Evolutionary conservation across 1,140 invertebrate species (phyloP).

Genomic region (Hetaerina americana): DNA sequence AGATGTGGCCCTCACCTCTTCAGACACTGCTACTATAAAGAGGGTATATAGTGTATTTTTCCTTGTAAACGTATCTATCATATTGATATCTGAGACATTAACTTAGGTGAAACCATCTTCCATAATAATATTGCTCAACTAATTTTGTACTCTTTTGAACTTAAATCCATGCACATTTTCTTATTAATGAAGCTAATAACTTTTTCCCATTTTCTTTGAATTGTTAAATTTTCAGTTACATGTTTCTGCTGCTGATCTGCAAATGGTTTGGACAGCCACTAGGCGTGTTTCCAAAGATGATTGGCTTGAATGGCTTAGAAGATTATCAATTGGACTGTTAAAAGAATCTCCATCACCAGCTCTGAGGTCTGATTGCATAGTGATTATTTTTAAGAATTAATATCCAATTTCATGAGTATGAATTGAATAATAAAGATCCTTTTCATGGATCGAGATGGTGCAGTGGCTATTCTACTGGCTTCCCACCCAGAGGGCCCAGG

Average conservation of each 20-base stretch:
- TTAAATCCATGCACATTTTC: too few relatives aligned
- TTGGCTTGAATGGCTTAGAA: constrained; percentile 93
- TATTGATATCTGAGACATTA: too few relatives aligned
- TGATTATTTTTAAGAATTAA: constrained; percentile 5
- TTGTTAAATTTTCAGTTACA: constrained; percentile 36
- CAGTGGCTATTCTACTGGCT: too few relatives aligned
- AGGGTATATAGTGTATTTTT: too few relatives aligned
- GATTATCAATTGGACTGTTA: constrained; percentile 82
- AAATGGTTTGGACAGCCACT: constrained; percentile 80
- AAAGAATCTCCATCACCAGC: constrained; percentile 93
- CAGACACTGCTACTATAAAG: constrained; percentile 57
- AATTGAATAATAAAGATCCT: too few relatives aligned
- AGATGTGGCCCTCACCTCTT: constrained; percentile 41
- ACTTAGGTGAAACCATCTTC: too few relatives aligned
- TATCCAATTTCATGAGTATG: too few relatives aligned
- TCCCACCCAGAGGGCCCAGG: too few relatives aligned
- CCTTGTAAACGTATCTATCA: too few relatives aligned
- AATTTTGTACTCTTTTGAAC: too few relatives aligned
- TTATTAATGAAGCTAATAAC: not conserved
- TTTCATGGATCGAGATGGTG: too few relatives aligned
- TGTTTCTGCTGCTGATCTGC: constrained; percentile 69
- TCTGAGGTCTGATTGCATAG: constrained; percentile 36
- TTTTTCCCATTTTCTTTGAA: constrained; percentile 6
- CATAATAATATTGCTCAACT: too few relatives aligned
- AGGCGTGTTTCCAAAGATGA: constrained; percentile 91